Percentiles rank a stretch among this genome's conserved stretches.
These are phyloP conservation scores for Euplagia quadripunctaria DNA, from an alignment of 2,888 invertebrate species.

Conservation along the genomic window DNA sequence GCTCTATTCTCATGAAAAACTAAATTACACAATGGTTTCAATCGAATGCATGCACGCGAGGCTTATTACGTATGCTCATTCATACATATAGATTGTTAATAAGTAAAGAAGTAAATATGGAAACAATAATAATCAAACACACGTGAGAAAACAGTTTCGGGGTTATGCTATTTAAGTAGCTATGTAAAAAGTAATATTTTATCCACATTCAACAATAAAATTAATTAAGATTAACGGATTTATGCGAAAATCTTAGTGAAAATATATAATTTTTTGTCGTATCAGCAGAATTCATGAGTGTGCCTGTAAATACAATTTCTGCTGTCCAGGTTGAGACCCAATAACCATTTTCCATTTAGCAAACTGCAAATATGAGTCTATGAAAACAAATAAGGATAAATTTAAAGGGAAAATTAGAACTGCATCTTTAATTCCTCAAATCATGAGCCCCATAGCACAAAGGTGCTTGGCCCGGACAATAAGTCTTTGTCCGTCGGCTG, in stretches of 20 bases:
- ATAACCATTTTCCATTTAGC: too few relatives aligned
- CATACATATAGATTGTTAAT: neutral
- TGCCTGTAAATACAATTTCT: too few relatives aligned
- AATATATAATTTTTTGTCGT: too few relatives aligned
- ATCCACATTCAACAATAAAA: too few relatives aligned
- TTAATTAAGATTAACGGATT: too few relatives aligned
- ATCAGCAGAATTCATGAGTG: too few relatives aligned
- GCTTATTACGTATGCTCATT: slow-evolving; percentile 31
- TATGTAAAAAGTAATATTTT: too few relatives aligned
- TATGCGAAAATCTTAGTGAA: too few relatives aligned
- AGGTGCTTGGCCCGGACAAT: slow-evolving; percentile 58
- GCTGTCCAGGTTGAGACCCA: too few relatives aligned
- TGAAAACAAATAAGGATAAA: too few relatives aligned
- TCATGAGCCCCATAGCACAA: slow-evolving; percentile 29
- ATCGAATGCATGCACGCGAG: slow-evolving; percentile 42
- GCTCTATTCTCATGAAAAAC: slow-evolving; percentile 17
- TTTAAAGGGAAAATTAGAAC: neutral
- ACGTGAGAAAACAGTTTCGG: neutral
- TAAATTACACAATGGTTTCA: slow-evolving; percentile 45
- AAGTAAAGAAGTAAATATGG: neutral
- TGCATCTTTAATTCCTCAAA: slow-evolving; percentile 21
- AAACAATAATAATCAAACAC: neutral
- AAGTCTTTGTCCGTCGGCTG: slow-evolving; percentile 60
- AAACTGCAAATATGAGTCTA: too few relatives aligned
- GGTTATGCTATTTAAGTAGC: too few relatives aligned